Percentiles rank a stretch among this genome's conserved stretches.
Evolutionary conservation across 2,888 invertebrate species (phyloP).

Genomic region (Xestobium rufovillosum): DNA sequence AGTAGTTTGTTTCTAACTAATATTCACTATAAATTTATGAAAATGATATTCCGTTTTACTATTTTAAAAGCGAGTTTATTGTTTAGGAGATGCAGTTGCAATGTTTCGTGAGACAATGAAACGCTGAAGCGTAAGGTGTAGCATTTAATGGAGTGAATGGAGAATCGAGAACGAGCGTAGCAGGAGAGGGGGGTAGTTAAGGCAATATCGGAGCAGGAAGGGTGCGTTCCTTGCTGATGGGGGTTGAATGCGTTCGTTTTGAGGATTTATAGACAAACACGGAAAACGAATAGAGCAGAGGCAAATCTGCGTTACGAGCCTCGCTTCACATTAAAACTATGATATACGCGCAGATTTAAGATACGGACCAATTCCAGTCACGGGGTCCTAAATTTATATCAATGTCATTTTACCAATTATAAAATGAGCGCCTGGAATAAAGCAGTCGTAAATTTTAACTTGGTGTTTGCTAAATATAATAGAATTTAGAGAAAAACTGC

Average conservation of each 20-base stretch:
- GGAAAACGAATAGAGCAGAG: constrained; percentile 29
- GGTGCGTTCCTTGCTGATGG: constrained; percentile 15
- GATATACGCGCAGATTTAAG: constrained; percentile 45
- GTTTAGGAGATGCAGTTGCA: too few species aligned
- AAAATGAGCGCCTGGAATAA: constrained; percentile 39
- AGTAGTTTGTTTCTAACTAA: too few species aligned
- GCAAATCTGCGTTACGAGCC: constrained; percentile 37
- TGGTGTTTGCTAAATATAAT: constrained; percentile 40
- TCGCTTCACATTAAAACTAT: constrained; percentile 44
- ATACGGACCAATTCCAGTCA: constrained; percentile 44
- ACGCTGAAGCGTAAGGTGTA: too few species aligned
- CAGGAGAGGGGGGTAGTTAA: constrained; percentile 1
- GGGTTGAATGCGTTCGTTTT: constrained; percentile 36
- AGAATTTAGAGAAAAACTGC: constrained; percentile 29
- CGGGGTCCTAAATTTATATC: constrained; percentile 45
- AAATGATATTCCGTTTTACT: too few species aligned
- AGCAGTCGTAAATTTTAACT: constrained; percentile 42
- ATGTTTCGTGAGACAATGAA: too few species aligned
- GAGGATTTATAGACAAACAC: constrained; percentile 45
- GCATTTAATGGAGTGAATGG: too few species aligned
- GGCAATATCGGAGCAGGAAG: constrained; percentile 19
- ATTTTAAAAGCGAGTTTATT: too few species aligned
- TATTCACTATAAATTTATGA: too few species aligned
- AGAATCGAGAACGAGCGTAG: too few species aligned
- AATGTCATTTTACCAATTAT: constrained; percentile 46